Conservation (phyloP, 30 jellyfish, hydroid and myxozoan species). For the Turritopsis dohrnii region DNA sequence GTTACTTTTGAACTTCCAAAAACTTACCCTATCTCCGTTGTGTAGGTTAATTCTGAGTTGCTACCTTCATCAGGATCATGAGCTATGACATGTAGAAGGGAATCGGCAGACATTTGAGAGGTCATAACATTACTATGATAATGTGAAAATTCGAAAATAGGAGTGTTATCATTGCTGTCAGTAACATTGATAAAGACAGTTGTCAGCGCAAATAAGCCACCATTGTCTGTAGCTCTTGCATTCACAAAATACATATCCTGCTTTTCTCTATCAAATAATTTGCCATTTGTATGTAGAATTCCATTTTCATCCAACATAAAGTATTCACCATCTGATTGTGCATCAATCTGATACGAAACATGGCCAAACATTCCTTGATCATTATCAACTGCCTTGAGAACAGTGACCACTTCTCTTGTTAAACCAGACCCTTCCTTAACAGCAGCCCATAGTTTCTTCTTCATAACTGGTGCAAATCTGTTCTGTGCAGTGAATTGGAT, state of each 20-base stretch:
- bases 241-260: slow-evolving; percentile 41
- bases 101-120: slow-evolving; percentile 49
- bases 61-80: slow-evolving; percentile 71
- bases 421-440: slow-evolving; percentile 9
- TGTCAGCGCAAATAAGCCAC: slow-evolving; percentile 67
- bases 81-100: slow-evolving; percentile 65
- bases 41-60: slow-evolving; percentile 81
- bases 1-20: neutral
- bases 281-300: slow-evolving; percentile 15
- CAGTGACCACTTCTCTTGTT: slow-evolving; percentile 9
- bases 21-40: slow-evolving; percentile 48
- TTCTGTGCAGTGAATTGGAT: slow-evolving; percentile 15
- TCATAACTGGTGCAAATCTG: slow-evolving; percentile 13
- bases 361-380: slow-evolving; percentile 35
- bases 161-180: slow-evolving; percentile 93
- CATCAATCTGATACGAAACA: slow-evolving; percentile 26
- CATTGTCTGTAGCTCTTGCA: slow-evolving; percentile 78
- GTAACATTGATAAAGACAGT: slow-evolving; percentile 40
- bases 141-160: slow-evolving; percentile 71
- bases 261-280: slow-evolving; percentile 75
- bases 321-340: slow-evolving; percentile 12
- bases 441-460: neutral
- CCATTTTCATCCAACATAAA: slow-evolving; percentile 29
- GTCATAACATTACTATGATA: slow-evolving; percentile 61
- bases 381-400: slow-evolving; percentile 13